phyloP scores from a whole-genome alignment of 53 echinoderm and acorn worm species.

The Apostichopus leukothele region DNA sequence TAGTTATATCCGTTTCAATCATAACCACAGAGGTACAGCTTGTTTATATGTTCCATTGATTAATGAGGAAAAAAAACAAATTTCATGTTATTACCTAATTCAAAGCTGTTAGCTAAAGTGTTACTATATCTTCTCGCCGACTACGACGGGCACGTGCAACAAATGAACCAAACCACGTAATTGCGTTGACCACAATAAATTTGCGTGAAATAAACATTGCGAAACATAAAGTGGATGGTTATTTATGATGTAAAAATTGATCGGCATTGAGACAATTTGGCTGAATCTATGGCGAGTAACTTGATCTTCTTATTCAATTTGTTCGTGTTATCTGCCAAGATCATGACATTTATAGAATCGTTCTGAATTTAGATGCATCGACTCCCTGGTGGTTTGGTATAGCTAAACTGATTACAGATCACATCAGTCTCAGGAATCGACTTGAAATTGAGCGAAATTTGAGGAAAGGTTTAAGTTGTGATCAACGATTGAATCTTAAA shows the following conservation, averaged over 20 bases:
- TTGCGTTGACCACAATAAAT: too few species aligned
- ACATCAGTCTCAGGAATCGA: background rate
- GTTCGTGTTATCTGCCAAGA: conserved; percentile 29
- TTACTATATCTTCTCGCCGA: too few species aligned
- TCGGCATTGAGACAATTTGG: background rate
- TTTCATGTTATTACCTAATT: too few species aligned
- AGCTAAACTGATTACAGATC: background rate
- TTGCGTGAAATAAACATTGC: background rate
- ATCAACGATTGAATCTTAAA: background rate
- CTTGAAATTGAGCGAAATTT: background rate
- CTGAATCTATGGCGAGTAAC: background rate
- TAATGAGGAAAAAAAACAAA: too few species aligned
- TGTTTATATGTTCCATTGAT: too few species aligned
- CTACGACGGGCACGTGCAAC: too few species aligned
- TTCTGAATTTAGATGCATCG: background rate
- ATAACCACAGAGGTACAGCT: too few species aligned
- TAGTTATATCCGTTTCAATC: too few species aligned
- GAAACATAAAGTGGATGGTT: background rate
- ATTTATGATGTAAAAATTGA: background rate
- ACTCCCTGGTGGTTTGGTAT: conserved; percentile 13
- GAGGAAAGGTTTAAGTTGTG: background rate
- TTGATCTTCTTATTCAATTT: conserved; percentile 19
- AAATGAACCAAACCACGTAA: too few species aligned
- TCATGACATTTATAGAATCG: conserved; percentile 25
- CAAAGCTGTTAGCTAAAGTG: too few species aligned